These are phyloP conservation scores for Anseranas semipalmata DNA, from an alignment of 2,113 vertebrate genomes.

Conservation along the genomic window DNA sequence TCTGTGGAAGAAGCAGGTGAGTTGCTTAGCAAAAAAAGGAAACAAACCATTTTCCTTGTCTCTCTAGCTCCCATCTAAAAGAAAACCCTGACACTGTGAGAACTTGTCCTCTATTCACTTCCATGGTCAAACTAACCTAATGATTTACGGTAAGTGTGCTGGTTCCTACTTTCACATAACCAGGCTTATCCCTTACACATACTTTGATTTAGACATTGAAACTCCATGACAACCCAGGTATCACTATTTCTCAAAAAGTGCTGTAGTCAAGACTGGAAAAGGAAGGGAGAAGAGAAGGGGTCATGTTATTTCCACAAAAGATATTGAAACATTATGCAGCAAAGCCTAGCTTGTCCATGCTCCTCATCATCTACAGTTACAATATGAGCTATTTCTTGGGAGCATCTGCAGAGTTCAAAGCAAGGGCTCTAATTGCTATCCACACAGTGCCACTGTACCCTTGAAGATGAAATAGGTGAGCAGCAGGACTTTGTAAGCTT, in stretches of 20 bases:
- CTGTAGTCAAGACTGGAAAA: not conserved
- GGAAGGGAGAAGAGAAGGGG: not conserved
- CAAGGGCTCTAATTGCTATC: not conserved
- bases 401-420: not conserved
- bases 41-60: not conserved
- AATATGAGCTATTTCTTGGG: not conserved
- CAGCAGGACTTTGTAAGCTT: not conserved
- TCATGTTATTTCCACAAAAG: not conserved
- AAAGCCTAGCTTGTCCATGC: not conserved
- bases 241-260: not conserved
- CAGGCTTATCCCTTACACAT: not conserved
- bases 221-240: not conserved
- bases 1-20: not conserved
- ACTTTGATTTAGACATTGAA: not conserved
- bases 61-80: not conserved
- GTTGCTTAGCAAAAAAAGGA: not conserved
- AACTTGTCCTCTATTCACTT: not conserved
- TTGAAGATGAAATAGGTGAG: not conserved
- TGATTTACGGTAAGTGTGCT: not conserved
- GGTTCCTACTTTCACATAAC: not conserved
- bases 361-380: not conserved
- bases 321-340: accelerated
- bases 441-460: not conserved
- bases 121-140: not conserved
- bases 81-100: not conserved